Percentiles rank a stretch among this genome's conserved stretches.
phyloP scores from a whole-genome alignment of 2,888 invertebrate species.

The Nemapogon koenigi region DNA sequence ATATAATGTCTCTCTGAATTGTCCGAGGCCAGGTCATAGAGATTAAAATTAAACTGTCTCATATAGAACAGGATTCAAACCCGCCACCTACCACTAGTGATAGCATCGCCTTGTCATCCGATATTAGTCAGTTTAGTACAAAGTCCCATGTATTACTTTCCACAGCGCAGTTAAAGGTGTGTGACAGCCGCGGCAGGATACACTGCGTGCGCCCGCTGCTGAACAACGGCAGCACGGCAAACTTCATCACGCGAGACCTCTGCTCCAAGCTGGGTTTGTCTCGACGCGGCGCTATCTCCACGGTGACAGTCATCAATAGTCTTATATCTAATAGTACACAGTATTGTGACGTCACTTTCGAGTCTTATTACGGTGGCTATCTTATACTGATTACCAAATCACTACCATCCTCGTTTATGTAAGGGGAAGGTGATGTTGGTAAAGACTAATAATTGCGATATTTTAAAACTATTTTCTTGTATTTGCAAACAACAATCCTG shows the following conservation, averaged over 20 bases:
- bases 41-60: neutral
- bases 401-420: conserved; percentile 12
- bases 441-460: too few species aligned
- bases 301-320: conserved; percentile 16
- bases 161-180: conserved; percentile 15
- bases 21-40: neutral
- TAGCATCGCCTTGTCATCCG: neutral
- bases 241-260: conserved; percentile 12
- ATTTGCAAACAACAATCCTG: too few species aligned
- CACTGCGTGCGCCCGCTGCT: too few species aligned
- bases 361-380: conserved; percentile 14
- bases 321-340: conserved; percentile 13
- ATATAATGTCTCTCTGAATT: neutral
- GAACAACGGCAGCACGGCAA: conserved; percentile 12
- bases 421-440: conserved; percentile 9
- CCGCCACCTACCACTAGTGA: neutral
- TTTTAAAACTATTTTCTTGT: too few species aligned
- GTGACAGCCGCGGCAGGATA: conserved; percentile 6
- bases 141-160: conserved; percentile 10
- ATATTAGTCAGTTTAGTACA: neutral
- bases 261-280: conserved; percentile 13
- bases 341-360: conserved; percentile 13
- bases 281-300: conserved; percentile 13
- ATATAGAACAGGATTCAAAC: neutral
- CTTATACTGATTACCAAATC: conserved; percentile 15